Conservation (phyloP, 1,140 invertebrate species). For the Stenopsyche tienmushanensis region DNA sequence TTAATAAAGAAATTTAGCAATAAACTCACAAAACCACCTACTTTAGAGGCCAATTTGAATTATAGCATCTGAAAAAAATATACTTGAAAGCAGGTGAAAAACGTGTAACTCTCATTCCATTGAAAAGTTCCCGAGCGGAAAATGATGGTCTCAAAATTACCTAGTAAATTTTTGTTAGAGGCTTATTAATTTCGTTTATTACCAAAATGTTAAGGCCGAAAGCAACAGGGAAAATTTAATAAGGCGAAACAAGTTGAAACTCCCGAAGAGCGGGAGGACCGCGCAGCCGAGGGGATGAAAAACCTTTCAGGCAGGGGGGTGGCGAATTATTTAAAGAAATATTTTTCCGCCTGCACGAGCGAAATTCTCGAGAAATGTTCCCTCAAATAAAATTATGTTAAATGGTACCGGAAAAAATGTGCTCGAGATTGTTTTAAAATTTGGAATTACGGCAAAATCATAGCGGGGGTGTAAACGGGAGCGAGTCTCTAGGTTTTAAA, state of each 20-base stretch:
- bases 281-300: neutral
- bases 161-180: conserved; percentile 21
- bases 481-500: too few relatives aligned
- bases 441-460: neutral
- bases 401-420: neutral
- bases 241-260: conserved; percentile 28
- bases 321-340: neutral
- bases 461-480: too few relatives aligned
- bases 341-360: neutral
- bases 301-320: neutral
- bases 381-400: neutral
- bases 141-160: conserved; percentile 25
- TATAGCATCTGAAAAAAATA: neutral
- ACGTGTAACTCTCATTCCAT: neutral
- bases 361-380: neutral
- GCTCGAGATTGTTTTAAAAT: neutral
- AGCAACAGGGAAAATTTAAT: conserved; percentile 24
- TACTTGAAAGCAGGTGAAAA: neutral
- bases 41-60: too few relatives aligned
- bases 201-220: conserved; percentile 9
- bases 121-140: conserved; percentile 10
- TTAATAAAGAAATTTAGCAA: too few relatives aligned
- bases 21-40: too few relatives aligned
- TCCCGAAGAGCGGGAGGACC: neutral
- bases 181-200: conserved; percentile 32